Conservation (phyloP, 2,888 invertebrate species). For the Eulithis prunata region DNA sequence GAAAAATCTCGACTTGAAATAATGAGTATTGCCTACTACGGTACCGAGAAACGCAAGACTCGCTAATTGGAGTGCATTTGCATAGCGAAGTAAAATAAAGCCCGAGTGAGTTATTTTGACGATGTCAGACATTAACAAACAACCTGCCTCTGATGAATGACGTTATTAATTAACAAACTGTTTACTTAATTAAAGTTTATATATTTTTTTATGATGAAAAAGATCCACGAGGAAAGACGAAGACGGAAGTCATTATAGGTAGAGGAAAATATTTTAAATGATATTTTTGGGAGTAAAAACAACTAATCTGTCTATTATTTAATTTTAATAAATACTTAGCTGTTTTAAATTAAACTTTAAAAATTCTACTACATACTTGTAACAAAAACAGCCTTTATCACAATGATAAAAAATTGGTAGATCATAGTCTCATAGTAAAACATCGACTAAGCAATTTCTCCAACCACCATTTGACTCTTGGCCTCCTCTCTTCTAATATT, state of each 20-base stretch:
- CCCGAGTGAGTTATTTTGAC: constrained; percentile 74
- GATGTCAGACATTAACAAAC: constrained; percentile 64
- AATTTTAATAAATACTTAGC: too few relatives aligned
- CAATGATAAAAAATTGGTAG: too few relatives aligned
- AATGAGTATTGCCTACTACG: constrained; percentile 76
- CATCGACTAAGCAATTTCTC: too few relatives aligned
- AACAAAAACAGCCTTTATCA: too few relatives aligned
- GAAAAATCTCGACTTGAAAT: constrained; percentile 75
- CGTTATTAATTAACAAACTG: constrained; percentile 35
- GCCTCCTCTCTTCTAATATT: background rate
- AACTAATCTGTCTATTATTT: too few relatives aligned
- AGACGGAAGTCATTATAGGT: too few relatives aligned
- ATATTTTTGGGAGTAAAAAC: too few relatives aligned
- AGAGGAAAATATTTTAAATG: background rate
- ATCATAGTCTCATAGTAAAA: too few relatives aligned
- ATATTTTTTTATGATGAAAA: constrained; percentile 21
- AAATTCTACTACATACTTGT: too few relatives aligned
- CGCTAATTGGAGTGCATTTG: constrained; percentile 81
- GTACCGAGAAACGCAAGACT: constrained; percentile 71
- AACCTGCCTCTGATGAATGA: constrained; percentile 50
- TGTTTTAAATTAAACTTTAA: too few relatives aligned
- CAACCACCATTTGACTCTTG: too few relatives aligned
- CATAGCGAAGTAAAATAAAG: constrained; percentile 78
- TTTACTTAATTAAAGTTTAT: constrained; percentile 26
- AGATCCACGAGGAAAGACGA: background rate